Conservation (phyloP, 2,888 invertebrate species). For the Spatulosminthurus flaviceps region DNA sequence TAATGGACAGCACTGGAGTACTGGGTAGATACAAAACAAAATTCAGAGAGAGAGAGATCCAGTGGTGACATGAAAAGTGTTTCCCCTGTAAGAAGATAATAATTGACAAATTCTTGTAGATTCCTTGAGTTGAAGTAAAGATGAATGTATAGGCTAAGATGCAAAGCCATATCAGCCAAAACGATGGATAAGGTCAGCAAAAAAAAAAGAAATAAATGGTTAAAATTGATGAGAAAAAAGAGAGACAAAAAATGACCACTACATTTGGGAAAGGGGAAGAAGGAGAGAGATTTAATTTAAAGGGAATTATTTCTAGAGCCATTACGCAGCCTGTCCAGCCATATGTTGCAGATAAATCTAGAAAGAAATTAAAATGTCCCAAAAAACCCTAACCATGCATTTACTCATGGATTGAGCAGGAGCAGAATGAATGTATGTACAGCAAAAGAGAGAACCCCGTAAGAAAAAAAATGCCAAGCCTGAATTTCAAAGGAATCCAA, state of each 20-base stretch:
- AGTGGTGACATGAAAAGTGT: too few relatives aligned
- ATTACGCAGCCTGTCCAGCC: neutral
- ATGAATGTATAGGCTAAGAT: neutral
- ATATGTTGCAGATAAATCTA: conserved; percentile 34
- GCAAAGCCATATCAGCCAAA: neutral
- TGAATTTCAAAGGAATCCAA: conserved; percentile 22
- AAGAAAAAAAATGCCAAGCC: conserved; percentile 22
- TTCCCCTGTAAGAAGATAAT: neutral
- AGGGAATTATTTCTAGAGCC: neutral
- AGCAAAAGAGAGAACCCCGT: too few relatives aligned
- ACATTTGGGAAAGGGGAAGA: too few relatives aligned
- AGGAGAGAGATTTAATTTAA: neutral
- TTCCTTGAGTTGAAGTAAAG: too few relatives aligned
- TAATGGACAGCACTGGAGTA: too few relatives aligned
- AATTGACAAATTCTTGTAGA: conserved; percentile 7
- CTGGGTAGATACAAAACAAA: too few relatives aligned
- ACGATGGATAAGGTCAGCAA: neutral
- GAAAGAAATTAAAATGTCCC: conserved; percentile 24
- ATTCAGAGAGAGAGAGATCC: too few relatives aligned
- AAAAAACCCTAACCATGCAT: conserved; percentile 5
- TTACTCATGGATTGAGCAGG: neutral
- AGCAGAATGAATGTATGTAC: neutral
- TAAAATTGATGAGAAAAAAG: neutral
- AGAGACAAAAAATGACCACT: neutral
- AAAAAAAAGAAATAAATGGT: neutral